phyloP scores from a whole-genome alignment of 2,888 invertebrate genomes.

The Dendrolimus pini region DNA sequence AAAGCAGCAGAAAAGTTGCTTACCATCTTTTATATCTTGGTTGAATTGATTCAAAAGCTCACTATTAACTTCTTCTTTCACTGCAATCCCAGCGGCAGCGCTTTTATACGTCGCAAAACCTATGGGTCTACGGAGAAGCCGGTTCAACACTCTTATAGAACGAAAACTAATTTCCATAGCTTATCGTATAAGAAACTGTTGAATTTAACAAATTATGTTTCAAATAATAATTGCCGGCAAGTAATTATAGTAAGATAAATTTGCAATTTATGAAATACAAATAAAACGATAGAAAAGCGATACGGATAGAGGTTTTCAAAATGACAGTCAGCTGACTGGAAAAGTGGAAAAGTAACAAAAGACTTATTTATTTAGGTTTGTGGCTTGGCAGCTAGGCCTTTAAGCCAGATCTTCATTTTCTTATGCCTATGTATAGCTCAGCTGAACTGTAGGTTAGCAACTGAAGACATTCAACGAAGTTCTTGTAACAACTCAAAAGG shows the following conservation, averaged over 20 bases:
- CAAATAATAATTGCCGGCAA: neutral
- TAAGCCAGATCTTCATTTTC: too few relatives aligned
- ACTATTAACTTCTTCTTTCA: conserved; percentile 47
- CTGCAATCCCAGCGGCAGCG: conserved; percentile 37
- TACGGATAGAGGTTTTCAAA: neutral
- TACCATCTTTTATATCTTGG: conserved; percentile 53
- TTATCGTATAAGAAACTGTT: conserved; percentile 2
- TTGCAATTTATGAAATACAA: neutral
- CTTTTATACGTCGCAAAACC: conserved; percentile 35
- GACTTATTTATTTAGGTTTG: too few relatives aligned
- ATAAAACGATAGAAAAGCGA: conserved; percentile 1
- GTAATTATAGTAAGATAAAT: neutral
- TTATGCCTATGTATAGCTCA: too few relatives aligned
- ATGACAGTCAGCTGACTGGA: conserved; percentile 7
- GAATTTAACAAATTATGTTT: neutral
- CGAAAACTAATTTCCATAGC: conserved; percentile 49
- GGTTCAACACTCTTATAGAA: conserved; percentile 41
- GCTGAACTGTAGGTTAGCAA: too few relatives aligned
- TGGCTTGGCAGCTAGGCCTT: too few relatives aligned
- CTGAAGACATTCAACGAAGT: too few relatives aligned
- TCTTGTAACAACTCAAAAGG: too few relatives aligned
- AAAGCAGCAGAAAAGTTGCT: conserved; percentile 9
- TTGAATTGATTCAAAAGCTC: conserved; percentile 51
- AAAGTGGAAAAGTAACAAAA: neutral
- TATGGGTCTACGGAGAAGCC: conserved; percentile 48